Base-by-base conservation (phyloP, 2,888 invertebrate genomes). In the Agrenia bidenticulata region DNA sequence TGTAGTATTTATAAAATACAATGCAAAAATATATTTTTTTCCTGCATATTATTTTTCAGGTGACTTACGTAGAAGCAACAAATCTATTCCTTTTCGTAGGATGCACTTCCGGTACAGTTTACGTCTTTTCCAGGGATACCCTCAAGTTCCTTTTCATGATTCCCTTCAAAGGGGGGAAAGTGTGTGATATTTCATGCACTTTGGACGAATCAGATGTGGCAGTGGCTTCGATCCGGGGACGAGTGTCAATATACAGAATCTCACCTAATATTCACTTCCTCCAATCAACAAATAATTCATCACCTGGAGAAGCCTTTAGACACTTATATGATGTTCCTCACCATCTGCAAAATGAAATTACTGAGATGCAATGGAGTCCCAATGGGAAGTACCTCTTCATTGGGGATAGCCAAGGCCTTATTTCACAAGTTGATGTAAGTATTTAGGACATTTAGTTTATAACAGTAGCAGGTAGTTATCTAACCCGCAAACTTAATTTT, bases 91-190 rank as follows among this genome's bases (percentile, higher is more conserved):
- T 75, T 5, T 65, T 73, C 42, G 67, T 75, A n/a, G 75, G 75
- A 7, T 67, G 69, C 39, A 70, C 70, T 9, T 74, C 73, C 13
- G 75, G 75, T 39, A 69, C 72, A 2, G 70, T 73, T 1, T 74
- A 74, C 56, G 66, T 76, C 5, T 74, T 74, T 61, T 69, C 69
- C n/a, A 58, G 76, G 42, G 73, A 74, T 23, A 63, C 66, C 21
- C 64, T 73, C 42, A 63, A 70, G 37, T 74, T 74, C 60, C 54
- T 69, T 19, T 70, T 74, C 57, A 72, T 74, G 17, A 74, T 76
- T 45, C 74, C 73, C 1, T 76, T 70, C 64, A 76, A 73, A 67
- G 74, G 74, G 39, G 76, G 74, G n/a, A 74, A 74, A 63, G 73
- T 76, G 5, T 76, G 73, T 58, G 53, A 55, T 39, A 68, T 76